Percentiles rank a stretch among this genome's conserved stretches.
Evolutionary conservation across 2,888 invertebrate species (phyloP).

Genomic region (Prosapia bicincta): DNA sequence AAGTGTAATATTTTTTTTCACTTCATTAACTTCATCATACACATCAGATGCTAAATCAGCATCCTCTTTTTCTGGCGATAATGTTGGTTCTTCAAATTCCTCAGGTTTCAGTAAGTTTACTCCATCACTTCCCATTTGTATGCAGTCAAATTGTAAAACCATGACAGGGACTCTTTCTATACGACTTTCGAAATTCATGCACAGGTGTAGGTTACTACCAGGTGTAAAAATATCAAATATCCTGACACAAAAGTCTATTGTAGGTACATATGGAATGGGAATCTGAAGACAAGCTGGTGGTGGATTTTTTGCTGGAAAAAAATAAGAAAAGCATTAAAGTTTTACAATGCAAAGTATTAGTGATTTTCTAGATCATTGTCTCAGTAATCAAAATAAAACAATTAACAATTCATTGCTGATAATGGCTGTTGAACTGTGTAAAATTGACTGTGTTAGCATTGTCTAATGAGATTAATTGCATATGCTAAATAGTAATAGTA

Average conservation of each 20-base stretch:
- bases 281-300: slow-evolving; percentile 70
- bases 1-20: slow-evolving; percentile 7
- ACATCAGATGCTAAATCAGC: slow-evolving; percentile 5
- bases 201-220: slow-evolving; percentile 63
- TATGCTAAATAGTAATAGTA: too few relatives aligned
- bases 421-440: too few relatives aligned
- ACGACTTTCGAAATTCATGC: slow-evolving; percentile 67
- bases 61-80: background rate
- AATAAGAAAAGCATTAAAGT: too few relatives aligned
- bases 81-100: slow-evolving; percentile 14
- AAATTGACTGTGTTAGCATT: too few relatives aligned
- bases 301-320: slow-evolving; percentile 62
- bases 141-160: slow-evolving; percentile 50
- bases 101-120: slow-evolving; percentile 35
- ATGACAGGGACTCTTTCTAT: slow-evolving; percentile 60
- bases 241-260: slow-evolving; percentile 66
- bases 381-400: too few relatives aligned
- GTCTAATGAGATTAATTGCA: too few relatives aligned
- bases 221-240: slow-evolving; percentile 65
- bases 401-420: too few relatives aligned
- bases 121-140: slow-evolving; percentile 40
- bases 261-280: slow-evolving; percentile 62
- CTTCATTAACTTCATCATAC: slow-evolving; percentile 26
- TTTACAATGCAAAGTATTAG: too few relatives aligned
- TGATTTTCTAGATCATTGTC: too few relatives aligned